Evolutionary conservation across 2,888 invertebrate species (phyloP), one percentile per base, ranked within the genome.

Genomic region (Acleris laterana): DNA sequence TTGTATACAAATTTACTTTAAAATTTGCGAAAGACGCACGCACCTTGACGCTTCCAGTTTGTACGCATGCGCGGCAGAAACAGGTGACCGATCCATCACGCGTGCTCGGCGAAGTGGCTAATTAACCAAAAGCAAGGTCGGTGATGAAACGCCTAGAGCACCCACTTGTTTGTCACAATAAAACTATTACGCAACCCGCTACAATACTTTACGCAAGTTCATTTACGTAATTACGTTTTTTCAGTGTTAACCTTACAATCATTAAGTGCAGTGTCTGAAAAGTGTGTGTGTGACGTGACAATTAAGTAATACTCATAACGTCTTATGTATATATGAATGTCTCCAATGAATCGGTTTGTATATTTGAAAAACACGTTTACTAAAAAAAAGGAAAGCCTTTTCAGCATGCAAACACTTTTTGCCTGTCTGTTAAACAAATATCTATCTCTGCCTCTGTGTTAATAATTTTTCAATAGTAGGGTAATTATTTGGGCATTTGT

Each of bases 1-100:
- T 9, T 32, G 2, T 9, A 32, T 25, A 32, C 9, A 28, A n/a
- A n/a, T n/a, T n/a, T 32, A 13, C 13, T 38, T 38, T 4, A 13
- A 13, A 38, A 13, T 38, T 13, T 13, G 11, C 38, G 38, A 38
- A 38, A 13, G 3, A 46, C 46, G 46, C 5, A 46, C 16, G 17
- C 46, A n/a, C 46, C 16, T 46, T 17, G 73, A 69, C 71, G 80
- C 77, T 71, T 50, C 62, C 49, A 69, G 66, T 69, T 13, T 48
- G 20, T 44, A 28, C 62, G 71, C 62, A 73, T 78, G 76, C 61
- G 60, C 72, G 77, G 71, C 68, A 63, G 67, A 70, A 82, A 82
- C 88, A 88, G 85, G 90, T 90, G 88, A 86, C 87, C 91, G 87
- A 91, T 92, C 90, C 90, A 92, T 92, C 91, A 91, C 81, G 73